Base-by-base conservation (phyloP, 2,888 invertebrate genomes). In the Trisateles emortualis region DNA sequence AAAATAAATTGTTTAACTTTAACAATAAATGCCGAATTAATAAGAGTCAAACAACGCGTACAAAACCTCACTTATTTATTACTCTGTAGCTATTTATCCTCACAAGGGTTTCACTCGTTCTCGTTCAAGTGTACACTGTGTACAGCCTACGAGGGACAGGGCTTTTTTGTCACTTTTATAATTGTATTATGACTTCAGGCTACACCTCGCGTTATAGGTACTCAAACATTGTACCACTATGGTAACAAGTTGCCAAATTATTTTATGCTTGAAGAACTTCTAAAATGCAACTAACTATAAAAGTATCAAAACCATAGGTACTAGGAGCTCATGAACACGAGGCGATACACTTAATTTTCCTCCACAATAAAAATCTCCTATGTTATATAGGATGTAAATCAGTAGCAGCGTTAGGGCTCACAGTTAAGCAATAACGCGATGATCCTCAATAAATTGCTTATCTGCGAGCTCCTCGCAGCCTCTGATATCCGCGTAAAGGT, bases 121-220 rank as follows among this genome's bases (percentile, higher is more conserved):
- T 51, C 55, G 50, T 60, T 57, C 48, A 29, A 54, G 51, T 60
- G 38, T 47, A 54, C 40, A 44, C 50, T 36, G 51, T 60, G 38
- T 47, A 54, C 40, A 44, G 52, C 39, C 60, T 54, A 44, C 33
- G 26, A 42, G 67, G 59, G 62, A 58, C 64, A 56, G 59, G 63
- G 59, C 48, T 60, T 14, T 65, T 59, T 65, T 60, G 55, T 59
- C 63, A 54, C 59, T 54, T 50, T 33, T 41, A 56, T 60, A 60
- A 3, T 19, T n/a, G n/a, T 6, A 68, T 72, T 72, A 51, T 65
- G 58, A 66, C 69, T 52, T 59, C 72, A 66, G 45, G 22, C 38
- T 8, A 26, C 9, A 26, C 26, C 8, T 41, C 35, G 16, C 47
- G 35, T 33, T 56, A 61, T 40, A 51, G 16, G 26, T 26, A 26